Evolutionary conservation across 2,888 invertebrate genomes (phyloP).

Genomic region (Acronicta alni): DNA sequence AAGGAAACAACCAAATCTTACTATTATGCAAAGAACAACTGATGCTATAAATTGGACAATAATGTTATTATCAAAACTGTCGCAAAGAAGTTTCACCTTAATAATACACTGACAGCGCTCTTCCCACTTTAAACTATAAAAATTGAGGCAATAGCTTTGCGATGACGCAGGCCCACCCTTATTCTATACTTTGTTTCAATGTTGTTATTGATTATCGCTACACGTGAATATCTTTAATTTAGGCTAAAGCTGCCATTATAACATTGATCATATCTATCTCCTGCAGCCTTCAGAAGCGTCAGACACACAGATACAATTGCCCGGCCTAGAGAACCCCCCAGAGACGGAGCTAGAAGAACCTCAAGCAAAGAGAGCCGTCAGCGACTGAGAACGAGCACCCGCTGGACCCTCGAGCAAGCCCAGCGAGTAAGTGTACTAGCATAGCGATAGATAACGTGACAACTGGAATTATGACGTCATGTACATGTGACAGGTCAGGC

Average conservation of each 20-base stretch:
- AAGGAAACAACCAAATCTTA: too few relatives aligned
- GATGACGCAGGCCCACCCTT: background rate
- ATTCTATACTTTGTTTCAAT: too few relatives aligned
- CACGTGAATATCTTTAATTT: too few relatives aligned
- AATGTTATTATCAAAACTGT: too few relatives aligned
- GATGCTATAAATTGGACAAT: too few relatives aligned
- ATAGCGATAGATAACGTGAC: slow-evolving; percentile 42
- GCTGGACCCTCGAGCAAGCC: slow-evolving; percentile 34
- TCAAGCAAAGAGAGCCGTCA: slow-evolving; percentile 68
- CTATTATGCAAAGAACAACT: too few relatives aligned
- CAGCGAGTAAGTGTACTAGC: slow-evolving; percentile 42
- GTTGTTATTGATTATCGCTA: too few relatives aligned
- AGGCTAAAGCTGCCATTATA: too few relatives aligned
- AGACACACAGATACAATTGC: slow-evolving; percentile 93
- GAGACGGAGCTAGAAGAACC: slow-evolving; percentile 83
- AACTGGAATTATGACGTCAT: slow-evolving; percentile 15
- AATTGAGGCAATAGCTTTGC: background rate
- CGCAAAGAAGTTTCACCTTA: too few relatives aligned
- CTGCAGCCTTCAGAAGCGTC: slow-evolving; percentile 94
- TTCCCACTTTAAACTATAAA: too few relatives aligned
- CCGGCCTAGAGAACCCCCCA: slow-evolving; percentile 89
- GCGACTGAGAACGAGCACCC: slow-evolving; percentile 49
- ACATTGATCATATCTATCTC: slow-evolving; percentile 6
- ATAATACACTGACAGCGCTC: too few relatives aligned
- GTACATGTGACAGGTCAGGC: background rate